Evolutionary conservation across 2,113 vertebrate genomes (phyloP).

Genomic region (Tamias sibiricus): DNA sequence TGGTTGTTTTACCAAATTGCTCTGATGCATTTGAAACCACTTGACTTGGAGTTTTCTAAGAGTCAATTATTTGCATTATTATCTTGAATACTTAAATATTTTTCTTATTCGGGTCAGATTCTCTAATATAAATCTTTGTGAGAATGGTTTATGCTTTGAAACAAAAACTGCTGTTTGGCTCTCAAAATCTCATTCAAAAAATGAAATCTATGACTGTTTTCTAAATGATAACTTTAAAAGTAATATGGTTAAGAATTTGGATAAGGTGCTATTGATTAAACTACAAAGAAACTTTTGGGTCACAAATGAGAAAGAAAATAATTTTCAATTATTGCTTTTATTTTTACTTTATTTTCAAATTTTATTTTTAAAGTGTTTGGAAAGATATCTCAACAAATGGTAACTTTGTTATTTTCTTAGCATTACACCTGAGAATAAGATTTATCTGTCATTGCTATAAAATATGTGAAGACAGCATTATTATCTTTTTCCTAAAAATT

Average conservation of each 20-base stretch:
- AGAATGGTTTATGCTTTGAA: not conserved
- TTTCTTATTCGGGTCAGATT: not conserved
- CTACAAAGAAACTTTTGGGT: not conserved
- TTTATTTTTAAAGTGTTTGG: not conserved
- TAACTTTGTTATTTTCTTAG: not conserved
- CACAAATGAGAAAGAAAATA: not conserved
- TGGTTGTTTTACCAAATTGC: not conserved
- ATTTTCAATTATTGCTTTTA: not conserved
- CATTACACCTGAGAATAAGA: not conserved
- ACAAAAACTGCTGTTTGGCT: not conserved
- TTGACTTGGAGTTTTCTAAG: not conserved
- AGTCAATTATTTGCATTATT: constrained; percentile 32
- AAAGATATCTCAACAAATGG: not conserved
- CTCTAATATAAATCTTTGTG: not conserved
- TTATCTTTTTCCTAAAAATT: not conserved
- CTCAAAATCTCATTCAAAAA: not conserved
- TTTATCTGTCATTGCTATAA: not conserved
- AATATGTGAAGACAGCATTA: not conserved
- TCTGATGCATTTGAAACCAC: not conserved
- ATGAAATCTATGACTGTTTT: not conserved
- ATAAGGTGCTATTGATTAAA: not conserved
- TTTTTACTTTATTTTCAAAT: not conserved
- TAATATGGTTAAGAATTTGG: not conserved
- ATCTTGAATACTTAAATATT: constrained; percentile 9
- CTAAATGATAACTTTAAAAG: not conserved